These are phyloP conservation scores for Onychomys arenicola DNA, from an alignment of 2,797 vertebrate species.

Conservation along the genomic window DNA sequence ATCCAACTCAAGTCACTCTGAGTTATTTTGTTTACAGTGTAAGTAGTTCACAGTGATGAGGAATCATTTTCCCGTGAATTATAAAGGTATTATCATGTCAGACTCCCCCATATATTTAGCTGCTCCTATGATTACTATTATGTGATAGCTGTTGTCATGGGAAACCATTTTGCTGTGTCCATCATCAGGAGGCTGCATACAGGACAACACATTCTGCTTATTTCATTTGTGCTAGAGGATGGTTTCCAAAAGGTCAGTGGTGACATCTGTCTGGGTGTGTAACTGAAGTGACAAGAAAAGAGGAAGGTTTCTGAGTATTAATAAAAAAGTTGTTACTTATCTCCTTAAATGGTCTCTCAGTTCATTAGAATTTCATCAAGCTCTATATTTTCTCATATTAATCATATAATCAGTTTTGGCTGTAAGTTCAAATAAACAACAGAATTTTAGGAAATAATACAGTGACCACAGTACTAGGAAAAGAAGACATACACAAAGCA, in stretches of 20 bases:
- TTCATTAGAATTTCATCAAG: not conserved
- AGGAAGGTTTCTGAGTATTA: not conserved
- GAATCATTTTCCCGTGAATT: not conserved
- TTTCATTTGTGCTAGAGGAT: conserved; percentile 11
- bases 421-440: not conserved
- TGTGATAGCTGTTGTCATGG: not conserved
- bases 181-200: not conserved
- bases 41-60: not conserved
- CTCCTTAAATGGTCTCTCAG: not conserved
- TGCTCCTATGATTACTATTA: not conserved
- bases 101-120: not conserved
- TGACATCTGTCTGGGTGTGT: not conserved
- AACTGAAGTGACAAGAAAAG: conserved; percentile 5
- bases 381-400: not conserved
- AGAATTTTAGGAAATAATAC: not conserved
- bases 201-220: not conserved
- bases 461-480: not conserved
- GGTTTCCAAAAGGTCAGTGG: conserved; percentile 55
- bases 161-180: conserved; percentile 17
- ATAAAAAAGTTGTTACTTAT: not conserved
- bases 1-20: not conserved
- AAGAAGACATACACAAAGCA: not conserved
- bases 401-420: not conserved
- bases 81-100: not conserved
- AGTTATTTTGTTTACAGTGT: conserved; percentile 5